Evolutionary conservation across 2,113 vertebrate genomes (phyloP).

Genomic region (Otis tarda): DNA sequence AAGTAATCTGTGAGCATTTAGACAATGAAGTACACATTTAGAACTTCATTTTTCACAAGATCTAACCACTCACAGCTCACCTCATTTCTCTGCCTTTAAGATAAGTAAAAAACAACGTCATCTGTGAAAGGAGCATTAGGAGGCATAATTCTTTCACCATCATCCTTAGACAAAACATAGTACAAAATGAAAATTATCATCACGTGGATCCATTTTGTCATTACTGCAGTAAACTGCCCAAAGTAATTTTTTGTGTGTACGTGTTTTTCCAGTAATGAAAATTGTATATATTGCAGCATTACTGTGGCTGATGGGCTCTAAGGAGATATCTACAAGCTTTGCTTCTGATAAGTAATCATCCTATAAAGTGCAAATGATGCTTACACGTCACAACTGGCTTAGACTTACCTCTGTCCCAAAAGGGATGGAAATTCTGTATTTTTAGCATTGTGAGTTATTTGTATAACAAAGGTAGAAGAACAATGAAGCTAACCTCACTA

Average conservation of each 20-base stretch:
- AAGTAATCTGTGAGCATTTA: constrained; percentile 41
- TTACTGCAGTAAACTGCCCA: not conserved
- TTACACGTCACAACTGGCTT: not conserved
- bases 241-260: not conserved
- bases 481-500: not conserved
- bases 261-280: not conserved
- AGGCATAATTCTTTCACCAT: not conserved
- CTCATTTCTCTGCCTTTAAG: constrained; percentile 7
- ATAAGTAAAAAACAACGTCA: not conserved
- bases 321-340: not conserved
- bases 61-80: not conserved
- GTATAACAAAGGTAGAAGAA: not conserved
- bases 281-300: not conserved
- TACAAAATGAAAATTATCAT: not conserved
- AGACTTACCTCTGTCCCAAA: not conserved
- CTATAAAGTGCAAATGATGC: not conserved
- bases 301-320: not conserved
- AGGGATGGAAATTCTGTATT: not conserved
- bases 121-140: not conserved
- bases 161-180: not conserved
- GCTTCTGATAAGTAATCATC: not conserved
- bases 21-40: constrained; percentile 26
- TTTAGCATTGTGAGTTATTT: not conserved
- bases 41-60: constrained; percentile 21
- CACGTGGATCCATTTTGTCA: not conserved